phyloP scores from a whole-genome alignment of 2,797 vertebrate genomes.

The Myoxocephalus aenaeus region DNA sequence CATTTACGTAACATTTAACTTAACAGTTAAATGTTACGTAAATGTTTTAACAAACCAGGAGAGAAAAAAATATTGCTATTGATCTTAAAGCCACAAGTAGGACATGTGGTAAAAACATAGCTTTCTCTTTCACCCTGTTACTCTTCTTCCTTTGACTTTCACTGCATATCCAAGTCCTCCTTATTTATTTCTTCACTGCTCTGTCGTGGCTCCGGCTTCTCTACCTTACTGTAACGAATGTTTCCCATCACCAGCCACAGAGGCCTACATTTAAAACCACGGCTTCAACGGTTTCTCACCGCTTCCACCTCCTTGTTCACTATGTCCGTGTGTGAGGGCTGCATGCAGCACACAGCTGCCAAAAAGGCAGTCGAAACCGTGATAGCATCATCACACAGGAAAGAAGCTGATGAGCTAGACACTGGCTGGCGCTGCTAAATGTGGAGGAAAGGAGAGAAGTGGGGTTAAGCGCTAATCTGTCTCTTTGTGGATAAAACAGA shows the following conservation, averaged over 20 bases:
- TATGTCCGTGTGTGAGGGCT: conserved; percentile 59
- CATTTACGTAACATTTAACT: background rate
- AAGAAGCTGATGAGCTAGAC: conserved; percentile 60
- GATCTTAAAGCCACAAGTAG: conserved; percentile 15
- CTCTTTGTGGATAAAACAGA: conserved; percentile 73
- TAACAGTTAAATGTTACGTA: background rate
- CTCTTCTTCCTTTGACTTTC: conserved; percentile 13
- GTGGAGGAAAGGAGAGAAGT: conserved; percentile 61
- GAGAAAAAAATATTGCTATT: background rate
- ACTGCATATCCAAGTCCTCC: conserved; percentile 22
- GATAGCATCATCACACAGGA: conserved; percentile 88
- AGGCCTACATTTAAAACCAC: conserved; percentile 92
- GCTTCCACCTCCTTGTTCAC: conserved; percentile 89
- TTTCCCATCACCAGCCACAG: conserved; percentile 93
- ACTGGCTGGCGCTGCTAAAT: conserved; percentile 66
- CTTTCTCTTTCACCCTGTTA: conserved; percentile 17
- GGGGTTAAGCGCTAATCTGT: conserved; percentile 69
- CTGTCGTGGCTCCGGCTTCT: conserved; percentile 35
- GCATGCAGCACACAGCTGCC: conserved; percentile 77
- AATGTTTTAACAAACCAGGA: background rate
- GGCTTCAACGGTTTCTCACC: conserved; percentile 92
- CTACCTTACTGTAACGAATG: conserved; percentile 86
- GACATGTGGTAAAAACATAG: background rate
- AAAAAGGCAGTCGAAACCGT: conserved; percentile 72
- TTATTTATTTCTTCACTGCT: conserved; percentile 34